Percentiles rank a stretch among this genome's conserved stretches.
Conservation (phyloP, 1,140 invertebrate species). For the Drosophila obscura region DNA sequence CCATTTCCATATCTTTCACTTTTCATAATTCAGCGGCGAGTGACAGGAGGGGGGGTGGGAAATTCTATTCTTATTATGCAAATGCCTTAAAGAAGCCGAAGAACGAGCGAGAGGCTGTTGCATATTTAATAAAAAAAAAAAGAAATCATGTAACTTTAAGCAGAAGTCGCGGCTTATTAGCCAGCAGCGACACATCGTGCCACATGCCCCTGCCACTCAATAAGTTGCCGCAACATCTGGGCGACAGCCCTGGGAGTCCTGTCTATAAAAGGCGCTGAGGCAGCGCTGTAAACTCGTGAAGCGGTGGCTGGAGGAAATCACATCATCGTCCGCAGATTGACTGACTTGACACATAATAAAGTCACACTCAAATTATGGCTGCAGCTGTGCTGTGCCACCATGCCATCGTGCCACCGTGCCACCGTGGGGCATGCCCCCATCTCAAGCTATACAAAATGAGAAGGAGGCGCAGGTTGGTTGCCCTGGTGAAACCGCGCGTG, state of each 20-base stretch:
- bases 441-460: neutral
- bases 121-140: slow-evolving; percentile 60
- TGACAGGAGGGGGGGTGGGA: slow-evolving; percentile 54
- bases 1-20: slow-evolving; percentile 53
- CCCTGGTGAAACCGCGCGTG: slow-evolving; percentile 77
- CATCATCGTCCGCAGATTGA: slow-evolving; percentile 75
- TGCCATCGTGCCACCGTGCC: slow-evolving; percentile 18
- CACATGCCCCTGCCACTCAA: slow-evolving; percentile 66
- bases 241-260: neutral
- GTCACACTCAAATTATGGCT: slow-evolving; percentile 79
- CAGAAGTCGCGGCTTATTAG: slow-evolving; percentile 48
- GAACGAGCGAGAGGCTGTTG: slow-evolving; percentile 14
- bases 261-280: slow-evolving; percentile 33
- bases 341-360: slow-evolving; percentile 80
- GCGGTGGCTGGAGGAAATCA: slow-evolving; percentile 38
- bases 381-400: slow-evolving; percentile 53
- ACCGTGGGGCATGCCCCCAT: slow-evolving; percentile 16
- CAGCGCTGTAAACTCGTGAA: slow-evolving; percentile 30
- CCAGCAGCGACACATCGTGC: slow-evolving; percentile 31
- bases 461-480: slow-evolving; percentile 45
- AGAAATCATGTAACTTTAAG: slow-evolving; percentile 38
- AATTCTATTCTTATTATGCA: slow-evolving; percentile 63
- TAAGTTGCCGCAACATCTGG: slow-evolving; percentile 55
- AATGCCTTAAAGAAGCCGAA: slow-evolving; percentile 63
- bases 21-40: slow-evolving; percentile 56